These are phyloP conservation scores for Gila robusta DNA, from an alignment of 2,797 vertebrate genomes.

Conservation along the genomic window DNA sequence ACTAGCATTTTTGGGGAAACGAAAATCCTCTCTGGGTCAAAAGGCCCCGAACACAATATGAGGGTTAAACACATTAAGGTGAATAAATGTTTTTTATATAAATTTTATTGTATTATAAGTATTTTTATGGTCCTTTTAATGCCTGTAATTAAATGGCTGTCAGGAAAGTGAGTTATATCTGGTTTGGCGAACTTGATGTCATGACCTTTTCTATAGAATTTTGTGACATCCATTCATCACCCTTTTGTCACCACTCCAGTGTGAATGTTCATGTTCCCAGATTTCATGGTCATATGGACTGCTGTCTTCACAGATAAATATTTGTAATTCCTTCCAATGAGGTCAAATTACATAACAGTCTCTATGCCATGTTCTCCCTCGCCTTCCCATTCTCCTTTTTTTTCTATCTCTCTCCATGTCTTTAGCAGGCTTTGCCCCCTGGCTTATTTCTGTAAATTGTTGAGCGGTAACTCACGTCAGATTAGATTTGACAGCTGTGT, in stretches of 20 bases:
- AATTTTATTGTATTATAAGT: neutral
- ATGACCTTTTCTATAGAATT: conserved; percentile 16
- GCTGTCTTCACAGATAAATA: conserved; percentile 14
- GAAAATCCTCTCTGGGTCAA: neutral
- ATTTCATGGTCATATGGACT: neutral
- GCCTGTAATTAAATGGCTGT: neutral
- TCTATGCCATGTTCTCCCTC: conserved; percentile 42
- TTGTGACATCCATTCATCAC: conserved; percentile 1
- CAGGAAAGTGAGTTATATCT: conserved; percentile 33
- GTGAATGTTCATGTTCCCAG: conserved; percentile 16
- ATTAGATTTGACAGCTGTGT: conserved; percentile 68
- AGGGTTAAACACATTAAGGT: neutral
- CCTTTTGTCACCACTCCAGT: conserved; percentile 30
- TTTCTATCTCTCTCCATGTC: conserved; percentile 37
- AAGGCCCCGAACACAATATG: neutral
- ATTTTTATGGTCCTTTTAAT: neutral
- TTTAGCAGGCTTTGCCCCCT: conserved; percentile 46
- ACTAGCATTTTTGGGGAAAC: neutral
- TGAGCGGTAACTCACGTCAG: conserved; percentile 62
- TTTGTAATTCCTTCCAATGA: conserved; percentile 17
- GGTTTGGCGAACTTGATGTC: neutral
- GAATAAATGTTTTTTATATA: neutral
- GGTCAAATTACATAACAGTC: conserved; percentile 30
- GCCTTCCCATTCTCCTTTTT: conserved; percentile 14
- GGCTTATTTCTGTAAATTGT: conserved; percentile 64